These are phyloP conservation scores for Graphium colonna DNA, from an alignment of 2,888 invertebrate genomes.

Conservation along the genomic window DNA sequence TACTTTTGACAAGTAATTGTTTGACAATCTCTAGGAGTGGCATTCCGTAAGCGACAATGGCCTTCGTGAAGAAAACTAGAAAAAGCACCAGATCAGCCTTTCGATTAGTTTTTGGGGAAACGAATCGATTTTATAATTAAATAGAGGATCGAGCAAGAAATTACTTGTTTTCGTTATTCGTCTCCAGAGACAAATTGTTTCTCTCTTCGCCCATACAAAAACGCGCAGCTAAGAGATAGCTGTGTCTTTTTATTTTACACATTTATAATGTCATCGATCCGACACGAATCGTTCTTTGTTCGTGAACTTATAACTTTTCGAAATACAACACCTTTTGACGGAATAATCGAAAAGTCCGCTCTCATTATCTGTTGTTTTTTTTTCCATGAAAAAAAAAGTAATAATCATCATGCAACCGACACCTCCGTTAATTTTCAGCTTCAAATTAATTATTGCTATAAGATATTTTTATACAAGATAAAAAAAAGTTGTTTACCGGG, in stretches of 20 bases:
- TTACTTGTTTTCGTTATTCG: conserved; percentile 37
- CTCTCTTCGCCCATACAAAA: conserved; percentile 36
- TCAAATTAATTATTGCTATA: conserved; percentile 66
- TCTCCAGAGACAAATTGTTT: conserved; percentile 38
- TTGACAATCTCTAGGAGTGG: conserved; percentile 18
- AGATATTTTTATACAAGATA: conserved; percentile 52
- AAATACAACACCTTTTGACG: conserved; percentile 44
- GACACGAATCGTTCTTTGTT: conserved; percentile 28
- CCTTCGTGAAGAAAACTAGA: conserved; percentile 30
- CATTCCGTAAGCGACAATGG: conserved; percentile 27
- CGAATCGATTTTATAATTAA: conserved; percentile 54
- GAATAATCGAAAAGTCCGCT: conserved; percentile 42
- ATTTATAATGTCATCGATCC: conserved; percentile 37
- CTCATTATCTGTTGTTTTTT: conserved; percentile 48
- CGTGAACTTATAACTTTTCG: conserved; percentile 36
- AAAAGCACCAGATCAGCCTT: conserved; percentile 34
- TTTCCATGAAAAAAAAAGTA: conserved; percentile 31
- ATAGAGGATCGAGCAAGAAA: conserved; percentile 47
- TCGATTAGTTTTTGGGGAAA: conserved; percentile 42
- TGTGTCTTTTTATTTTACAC: conserved; percentile 31
- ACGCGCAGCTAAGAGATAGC: conserved; percentile 29
- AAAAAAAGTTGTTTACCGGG: conserved; percentile 59
- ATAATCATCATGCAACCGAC: conserved; percentile 55
- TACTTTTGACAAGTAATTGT: neutral
- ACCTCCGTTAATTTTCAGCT: conserved; percentile 60